Percentiles rank a stretch among this genome's conserved stretches.
phyloP scores from a whole-genome alignment of 2,888 invertebrate genomes.

The Acleris emargana region DNA sequence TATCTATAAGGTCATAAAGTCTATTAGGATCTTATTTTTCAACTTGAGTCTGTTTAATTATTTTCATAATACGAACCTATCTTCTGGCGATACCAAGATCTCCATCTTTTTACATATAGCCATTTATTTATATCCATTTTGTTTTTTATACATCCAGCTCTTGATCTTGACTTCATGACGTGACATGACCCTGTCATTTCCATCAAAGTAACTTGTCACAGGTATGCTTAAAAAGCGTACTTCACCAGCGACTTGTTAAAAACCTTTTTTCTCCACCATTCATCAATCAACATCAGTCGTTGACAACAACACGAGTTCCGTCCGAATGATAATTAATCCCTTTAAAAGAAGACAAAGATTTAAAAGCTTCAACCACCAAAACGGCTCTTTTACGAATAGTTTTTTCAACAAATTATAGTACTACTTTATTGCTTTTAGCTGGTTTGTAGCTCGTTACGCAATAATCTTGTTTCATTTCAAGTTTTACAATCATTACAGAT shows the following conservation, averaged over 20 bases:
- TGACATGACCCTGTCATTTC: conserved; percentile 29
- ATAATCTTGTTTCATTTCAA: conserved; percentile 24
- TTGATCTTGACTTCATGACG: conserved; percentile 29
- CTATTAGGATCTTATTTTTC: no score
- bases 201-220: conserved; percentile 26
- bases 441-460: conserved; percentile 15
- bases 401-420: conserved; percentile 3
- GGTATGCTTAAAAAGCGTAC: conserved; percentile 13
- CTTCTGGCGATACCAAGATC: no score
- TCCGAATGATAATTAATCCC: conserved; percentile 36
- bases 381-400: conserved; percentile 15
- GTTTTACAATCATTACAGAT: conserved; percentile 20
- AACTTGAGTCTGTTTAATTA: no score
- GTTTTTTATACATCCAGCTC: conserved; percentile 15
- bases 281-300: conserved; percentile 34
- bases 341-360: conserved; percentile 26
- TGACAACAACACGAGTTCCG: conserved; percentile 36
- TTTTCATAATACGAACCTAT: no score
- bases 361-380: conserved; percentile 11
- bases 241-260: conserved; percentile 23
- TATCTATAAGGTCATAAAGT: no score
- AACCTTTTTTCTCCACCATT: conserved; percentile 26
- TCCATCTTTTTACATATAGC: not conserved
- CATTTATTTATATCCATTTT: not conserved
- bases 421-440: conserved; percentile 15